Base-by-base conservation (phyloP, 2,888 invertebrate genomes). In the Tromatobia lineatoria region DNA sequence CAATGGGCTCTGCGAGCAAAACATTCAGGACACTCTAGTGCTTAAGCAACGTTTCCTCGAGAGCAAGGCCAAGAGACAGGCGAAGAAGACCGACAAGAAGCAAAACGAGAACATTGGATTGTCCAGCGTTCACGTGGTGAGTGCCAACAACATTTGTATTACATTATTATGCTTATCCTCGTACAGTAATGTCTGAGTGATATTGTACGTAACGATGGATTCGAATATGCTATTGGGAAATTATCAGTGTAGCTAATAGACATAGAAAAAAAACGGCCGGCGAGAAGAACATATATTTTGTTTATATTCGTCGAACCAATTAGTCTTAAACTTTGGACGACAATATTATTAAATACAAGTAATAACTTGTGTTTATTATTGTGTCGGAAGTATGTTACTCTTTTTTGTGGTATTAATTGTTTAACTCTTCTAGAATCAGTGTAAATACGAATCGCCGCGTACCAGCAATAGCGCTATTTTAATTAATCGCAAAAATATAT, bases 41-140 rank as follows among this genome's bases (percentile, higher is more conserved):
- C 95, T 99, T 86, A 97, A 98, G 94, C 98, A 98, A 94, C 96
- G 98, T 87, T 98, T 97, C 94, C 95, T 98, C 90, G 99, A 99
- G 94, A 97, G 97, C 93, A 98, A 98, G 94, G 96, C 97, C 88
- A 98, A 98, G 94, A 95, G 97, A 89, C 96, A 97, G 88, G 96
- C 97, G 83, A 96, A 96, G 92, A 98, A 98, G 94, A 94, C 94
- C 81, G 95, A 95, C 87, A 97, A 97, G 95, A 97, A 96, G 92
- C 96, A 96, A 88, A 93, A 95, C 95, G 95, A 95, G 94, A 91
- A 95, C 94, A 93, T 94, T 92, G 89, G 94, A 91, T 90, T 94
- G 84, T 92, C 94, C 93, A 93, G 90, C 84, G 91, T 93, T 91
- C 93, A 93, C 87, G 93, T 94, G 92, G 93, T 94, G 87, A 93